These are phyloP conservation scores for Mythimna vitellina DNA, from an alignment of 2,888 invertebrate genomes.

Conservation along the genomic window DNA sequence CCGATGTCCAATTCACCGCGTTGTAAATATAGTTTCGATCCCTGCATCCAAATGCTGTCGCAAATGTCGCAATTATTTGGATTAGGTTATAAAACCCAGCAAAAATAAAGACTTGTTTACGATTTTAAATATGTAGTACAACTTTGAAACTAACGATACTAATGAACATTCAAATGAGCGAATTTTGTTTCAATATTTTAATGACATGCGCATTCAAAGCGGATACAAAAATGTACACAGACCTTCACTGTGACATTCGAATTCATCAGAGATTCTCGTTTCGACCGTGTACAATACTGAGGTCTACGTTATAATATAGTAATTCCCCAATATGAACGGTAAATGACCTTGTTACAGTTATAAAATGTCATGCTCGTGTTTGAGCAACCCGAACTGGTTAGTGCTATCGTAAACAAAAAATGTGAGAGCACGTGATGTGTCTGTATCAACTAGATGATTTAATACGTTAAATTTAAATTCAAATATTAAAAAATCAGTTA, in stretches of 20 bases:
- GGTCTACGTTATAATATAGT: slow-evolving; percentile 72
- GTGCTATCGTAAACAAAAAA: slow-evolving; percentile 72
- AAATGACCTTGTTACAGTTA: slow-evolving; percentile 88
- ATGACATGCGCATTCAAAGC: slow-evolving; percentile 60
- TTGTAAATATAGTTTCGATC: slow-evolving; percentile 52
- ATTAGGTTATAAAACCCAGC: background rate
- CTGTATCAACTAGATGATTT: slow-evolving; percentile 47
- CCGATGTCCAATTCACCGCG: slow-evolving; percentile 54
- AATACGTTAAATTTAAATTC: slow-evolving; percentile 36
- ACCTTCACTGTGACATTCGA: slow-evolving; percentile 82
- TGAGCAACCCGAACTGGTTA: slow-evolving; percentile 80
- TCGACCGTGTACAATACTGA: slow-evolving; percentile 74
- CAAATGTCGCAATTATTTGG: slow-evolving; percentile 23
- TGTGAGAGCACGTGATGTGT: slow-evolving; percentile 49
- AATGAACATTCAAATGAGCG: slow-evolving; percentile 28
- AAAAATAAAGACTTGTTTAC: slow-evolving; percentile 14
- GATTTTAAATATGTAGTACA: slow-evolving; percentile 5
- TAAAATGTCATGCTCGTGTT: slow-evolving; percentile 87
- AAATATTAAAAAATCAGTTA: slow-evolving; percentile 12
- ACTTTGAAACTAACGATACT: slow-evolving; percentile 2
- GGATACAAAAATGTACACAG: slow-evolving; percentile 68
- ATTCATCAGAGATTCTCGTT: slow-evolving; percentile 77
- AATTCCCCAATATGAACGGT: slow-evolving; percentile 83
- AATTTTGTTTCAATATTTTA: slow-evolving; percentile 60
- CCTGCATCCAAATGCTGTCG: slow-evolving; percentile 37